Evolutionary conservation across 2,113 vertebrate species (phyloP).

Genomic region (Phoxinus phoxinus): DNA sequence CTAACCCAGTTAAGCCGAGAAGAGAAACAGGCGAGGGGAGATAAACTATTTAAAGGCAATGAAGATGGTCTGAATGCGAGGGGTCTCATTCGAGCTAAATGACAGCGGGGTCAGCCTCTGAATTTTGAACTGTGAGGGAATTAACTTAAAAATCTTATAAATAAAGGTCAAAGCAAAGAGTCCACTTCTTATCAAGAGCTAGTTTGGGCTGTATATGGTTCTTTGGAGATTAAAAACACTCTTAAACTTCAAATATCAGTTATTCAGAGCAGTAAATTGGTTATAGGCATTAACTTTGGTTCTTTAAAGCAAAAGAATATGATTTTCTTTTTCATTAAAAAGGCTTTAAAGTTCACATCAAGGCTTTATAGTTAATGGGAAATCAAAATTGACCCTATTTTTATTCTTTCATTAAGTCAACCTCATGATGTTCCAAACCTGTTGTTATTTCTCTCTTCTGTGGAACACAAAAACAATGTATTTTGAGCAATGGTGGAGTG

Average conservation of each 20-base stretch:
- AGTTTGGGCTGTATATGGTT: background rate
- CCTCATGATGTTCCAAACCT: background rate
- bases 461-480: background rate
- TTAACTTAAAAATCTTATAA: background rate
- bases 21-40: slow-evolving; percentile 17
- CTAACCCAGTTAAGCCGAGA: slow-evolving; percentile 10
- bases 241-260: background rate
- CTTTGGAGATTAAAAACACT: background rate
- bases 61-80: background rate
- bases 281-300: background rate
- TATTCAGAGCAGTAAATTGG: background rate
- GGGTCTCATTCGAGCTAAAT: background rate
- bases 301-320: background rate
- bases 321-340: background rate
- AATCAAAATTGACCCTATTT: background rate
- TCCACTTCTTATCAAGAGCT: background rate
- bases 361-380: background rate
- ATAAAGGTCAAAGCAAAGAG: background rate
- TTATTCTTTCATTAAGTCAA: background rate
- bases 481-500: background rate
- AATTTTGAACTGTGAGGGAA: background rate
- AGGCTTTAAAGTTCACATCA: too few species aligned
- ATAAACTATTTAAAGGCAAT: slow-evolving; percentile 13
- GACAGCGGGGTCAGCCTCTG: background rate
- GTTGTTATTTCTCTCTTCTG: background rate